Conservation (phyloP, 2,113 vertebrate genomes). For the Muntiacus reevesi region DNA sequence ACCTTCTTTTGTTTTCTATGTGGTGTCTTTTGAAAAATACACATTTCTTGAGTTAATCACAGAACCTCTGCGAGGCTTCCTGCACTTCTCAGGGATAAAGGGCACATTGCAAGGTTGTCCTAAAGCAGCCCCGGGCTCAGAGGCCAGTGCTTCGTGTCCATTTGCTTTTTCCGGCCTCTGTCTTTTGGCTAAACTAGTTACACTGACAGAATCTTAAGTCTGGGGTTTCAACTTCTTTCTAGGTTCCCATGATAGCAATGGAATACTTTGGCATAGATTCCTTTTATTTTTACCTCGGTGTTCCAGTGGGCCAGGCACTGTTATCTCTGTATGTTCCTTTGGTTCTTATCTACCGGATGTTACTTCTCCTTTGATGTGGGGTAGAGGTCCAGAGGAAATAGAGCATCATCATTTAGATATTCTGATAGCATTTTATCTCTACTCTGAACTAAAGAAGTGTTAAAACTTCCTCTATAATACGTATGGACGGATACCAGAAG, state of each 20-base stretch:
- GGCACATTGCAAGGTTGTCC: not conserved
- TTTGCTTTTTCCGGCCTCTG: not conserved
- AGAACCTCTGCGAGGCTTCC: not conserved
- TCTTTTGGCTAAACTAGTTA: not conserved
- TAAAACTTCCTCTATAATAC: not conserved
- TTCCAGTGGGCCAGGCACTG: not conserved
- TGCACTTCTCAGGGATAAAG: not conserved
- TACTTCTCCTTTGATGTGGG: not conserved
- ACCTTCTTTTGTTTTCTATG: not conserved
- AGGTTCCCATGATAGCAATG: not conserved
- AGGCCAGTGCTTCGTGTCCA: not conserved
- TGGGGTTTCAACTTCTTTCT: not conserved
- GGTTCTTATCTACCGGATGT: not conserved
- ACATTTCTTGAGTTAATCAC: not conserved
- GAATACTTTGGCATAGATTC: not conserved
- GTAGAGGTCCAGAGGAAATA: not conserved
- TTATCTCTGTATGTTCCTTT: not conserved
- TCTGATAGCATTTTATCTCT: not conserved
- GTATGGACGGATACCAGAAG: not conserved
- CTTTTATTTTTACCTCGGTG: not conserved
- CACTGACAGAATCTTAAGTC: not conserved
- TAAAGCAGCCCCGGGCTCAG: not conserved
- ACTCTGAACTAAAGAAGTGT: not conserved
- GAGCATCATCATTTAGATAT: not conserved
- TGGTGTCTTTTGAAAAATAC: not conserved